Evolutionary conservation across 1,140 invertebrate genomes (phyloP), one percentile per base, ranked within the genome.

Genomic region (Lasioglossum baleicum): DNA sequence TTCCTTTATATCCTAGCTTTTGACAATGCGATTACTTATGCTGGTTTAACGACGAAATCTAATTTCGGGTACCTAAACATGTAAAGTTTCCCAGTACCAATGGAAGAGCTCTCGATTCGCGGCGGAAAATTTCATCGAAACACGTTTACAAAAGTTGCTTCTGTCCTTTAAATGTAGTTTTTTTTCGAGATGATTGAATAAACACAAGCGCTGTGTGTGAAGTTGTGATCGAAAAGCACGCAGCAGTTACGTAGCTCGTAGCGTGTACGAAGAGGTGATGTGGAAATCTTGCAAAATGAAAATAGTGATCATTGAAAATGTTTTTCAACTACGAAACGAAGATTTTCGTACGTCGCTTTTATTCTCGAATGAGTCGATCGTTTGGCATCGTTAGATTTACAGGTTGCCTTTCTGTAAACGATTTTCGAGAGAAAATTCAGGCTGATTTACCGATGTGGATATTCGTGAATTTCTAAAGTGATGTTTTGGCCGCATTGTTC

Each of bases 21-120:
- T 13, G 44, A 66, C 61, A 61, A 72, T 60, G 26, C 44, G 44
- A 51, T 11, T 61, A 20, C 56, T 58, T 66, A 48, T 20, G 40
- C 53, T 69, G 48, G 26, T 35, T 44, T 26, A 26, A 67, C 51
- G 42, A 74, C 71, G 63, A 65, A 70, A 83, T 58, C 70, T 84
- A 76, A 75, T 31, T 26, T 13, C 31, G 17, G 61, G 15, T 40
- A 40, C 35, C 31, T 40, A 35, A 17, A n/a, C 20, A 63, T 17
- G 40, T 22, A 13, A 53, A 22, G 17, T 31, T 6, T 3, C n/a
- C n/a, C n/a, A 40, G 31, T 44, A 67, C 35, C 40, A 13, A 67
- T 48, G 42, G 61, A 64, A 40, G 61, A 64, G 61, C 61, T 64
- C 61, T 20, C 31, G 13, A 20, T 15, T 40, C 35, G 31, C 61